These are phyloP conservation scores for Bradypodion pumilum DNA, from an alignment of 2,797 vertebrate species.

Conservation along the genomic window DNA sequence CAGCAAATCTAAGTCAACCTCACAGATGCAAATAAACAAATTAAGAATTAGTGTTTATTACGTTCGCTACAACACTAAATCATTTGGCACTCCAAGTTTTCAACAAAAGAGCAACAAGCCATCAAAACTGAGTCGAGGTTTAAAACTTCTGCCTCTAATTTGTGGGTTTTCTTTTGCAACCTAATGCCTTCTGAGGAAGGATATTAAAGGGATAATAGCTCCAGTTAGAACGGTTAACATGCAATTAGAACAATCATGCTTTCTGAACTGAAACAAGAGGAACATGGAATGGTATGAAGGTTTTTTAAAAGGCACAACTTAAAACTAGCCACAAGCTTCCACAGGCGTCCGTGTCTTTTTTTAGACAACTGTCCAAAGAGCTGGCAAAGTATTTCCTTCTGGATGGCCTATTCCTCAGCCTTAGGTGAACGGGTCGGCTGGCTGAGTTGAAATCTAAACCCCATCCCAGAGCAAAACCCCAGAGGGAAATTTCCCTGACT, in stretches of 20 bases:
- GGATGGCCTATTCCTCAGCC: too few species aligned
- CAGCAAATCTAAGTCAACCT: background rate
- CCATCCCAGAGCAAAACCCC: background rate
- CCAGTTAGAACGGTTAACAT: slow-evolving; percentile 43
- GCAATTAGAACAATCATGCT: slow-evolving; percentile 52
- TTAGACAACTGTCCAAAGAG: slow-evolving; percentile 34
- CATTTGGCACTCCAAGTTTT: slow-evolving; percentile 19
- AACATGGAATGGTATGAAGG: slow-evolving; percentile 25
- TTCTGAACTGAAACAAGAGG: slow-evolving; percentile 49
- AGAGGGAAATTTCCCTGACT: background rate
- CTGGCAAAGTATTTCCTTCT: slow-evolving; percentile 22
- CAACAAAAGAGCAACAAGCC: slow-evolving; percentile 1
- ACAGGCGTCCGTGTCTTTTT: slow-evolving; percentile 31
- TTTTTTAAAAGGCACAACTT: slow-evolving; percentile 17
- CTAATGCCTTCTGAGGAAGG: slow-evolving; percentile 16
- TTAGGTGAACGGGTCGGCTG: background rate
- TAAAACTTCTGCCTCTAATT: slow-evolving; percentile 16
- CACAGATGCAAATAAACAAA: background rate
- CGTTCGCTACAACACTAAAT: background rate
- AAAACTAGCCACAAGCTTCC: background rate
- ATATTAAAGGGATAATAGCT: slow-evolving; percentile 26
- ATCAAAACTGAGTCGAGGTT: slow-evolving; percentile 24
- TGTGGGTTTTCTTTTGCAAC: fast-evolving
- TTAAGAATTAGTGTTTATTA: background rate
- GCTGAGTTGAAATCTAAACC: background rate